phyloP scores from a whole-genome alignment of 2,888 invertebrate species.

The Standfussiana lucernea region DNA sequence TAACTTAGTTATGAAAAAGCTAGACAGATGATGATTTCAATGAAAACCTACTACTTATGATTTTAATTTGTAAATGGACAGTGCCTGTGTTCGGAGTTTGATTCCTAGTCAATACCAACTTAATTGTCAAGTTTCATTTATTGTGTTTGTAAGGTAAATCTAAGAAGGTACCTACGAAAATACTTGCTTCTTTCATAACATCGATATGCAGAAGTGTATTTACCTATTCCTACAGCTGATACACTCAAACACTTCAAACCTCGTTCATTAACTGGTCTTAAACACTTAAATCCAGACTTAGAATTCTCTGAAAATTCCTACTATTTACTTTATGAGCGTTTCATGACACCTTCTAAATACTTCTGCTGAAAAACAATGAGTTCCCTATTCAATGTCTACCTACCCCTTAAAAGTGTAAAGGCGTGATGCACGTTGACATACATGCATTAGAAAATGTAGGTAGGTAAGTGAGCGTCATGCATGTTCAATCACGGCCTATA shows the following conservation, averaged over 20 bases:
- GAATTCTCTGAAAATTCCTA: neutral
- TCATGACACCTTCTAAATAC: neutral
- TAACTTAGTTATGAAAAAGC: too few species aligned
- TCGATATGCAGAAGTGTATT: too few species aligned
- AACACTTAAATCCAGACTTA: neutral
- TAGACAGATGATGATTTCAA: too few species aligned
- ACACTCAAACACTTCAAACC: neutral
- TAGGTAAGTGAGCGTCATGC: neutral
- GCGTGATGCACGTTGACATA: constrained; percentile 11
- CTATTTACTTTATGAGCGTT: neutral
- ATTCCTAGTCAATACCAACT: too few species aligned
- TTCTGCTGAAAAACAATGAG: neutral
- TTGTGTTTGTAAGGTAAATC: too few species aligned
- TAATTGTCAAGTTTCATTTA: too few species aligned
- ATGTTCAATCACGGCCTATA: constrained; percentile 11
- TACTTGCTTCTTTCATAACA: too few species aligned
- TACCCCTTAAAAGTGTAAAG: neutral
- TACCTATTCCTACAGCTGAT: neutral
- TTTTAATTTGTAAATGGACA: too few species aligned
- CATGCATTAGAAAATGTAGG: constrained; percentile 11
- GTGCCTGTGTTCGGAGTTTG: too few species aligned
- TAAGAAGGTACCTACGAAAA: too few species aligned
- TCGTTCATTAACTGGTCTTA: neutral
- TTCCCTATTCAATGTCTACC: neutral
- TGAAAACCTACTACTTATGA: too few species aligned